Conservation (phyloP, 2,113 vertebrate species). For the Triplophysa tibetana region DNA sequence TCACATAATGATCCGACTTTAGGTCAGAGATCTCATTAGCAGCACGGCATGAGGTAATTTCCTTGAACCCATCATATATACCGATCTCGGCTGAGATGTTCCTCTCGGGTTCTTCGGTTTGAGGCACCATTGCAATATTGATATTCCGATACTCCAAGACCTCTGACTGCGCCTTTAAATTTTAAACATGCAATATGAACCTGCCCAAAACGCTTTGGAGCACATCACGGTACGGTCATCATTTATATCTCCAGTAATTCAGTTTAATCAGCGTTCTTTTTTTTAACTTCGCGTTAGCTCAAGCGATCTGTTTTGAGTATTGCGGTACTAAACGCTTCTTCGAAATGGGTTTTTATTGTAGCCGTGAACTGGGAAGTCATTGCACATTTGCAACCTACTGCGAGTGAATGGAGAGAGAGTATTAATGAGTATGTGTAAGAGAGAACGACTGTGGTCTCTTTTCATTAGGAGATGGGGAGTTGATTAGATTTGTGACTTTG, state of each 20-base stretch:
- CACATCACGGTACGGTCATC: background rate
- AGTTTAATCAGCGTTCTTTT: constrained; percentile 6
- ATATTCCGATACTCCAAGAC: background rate
- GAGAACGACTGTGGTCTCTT: constrained; percentile 49
- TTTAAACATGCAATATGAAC: constrained; percentile 19
- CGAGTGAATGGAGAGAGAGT: constrained; percentile 49
- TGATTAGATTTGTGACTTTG: constrained; percentile 78
- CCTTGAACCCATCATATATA: constrained; percentile 41
- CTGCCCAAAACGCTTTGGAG: background rate
- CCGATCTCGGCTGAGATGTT: constrained; percentile 20
- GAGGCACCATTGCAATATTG: background rate
- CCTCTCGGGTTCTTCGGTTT: background rate
- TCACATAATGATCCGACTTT: constrained; percentile 54
- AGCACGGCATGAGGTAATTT: constrained; percentile 31
- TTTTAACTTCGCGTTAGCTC: background rate
- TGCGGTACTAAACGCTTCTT: background rate
- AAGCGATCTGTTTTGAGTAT: background rate
- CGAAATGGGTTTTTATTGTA: constrained; percentile 23
- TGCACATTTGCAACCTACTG: constrained; percentile 44
- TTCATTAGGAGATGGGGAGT: constrained; percentile 64
- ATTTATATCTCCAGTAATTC: background rate
- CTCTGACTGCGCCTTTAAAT: constrained; percentile 7
- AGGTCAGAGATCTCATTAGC: constrained; percentile 46
- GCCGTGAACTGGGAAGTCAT: constrained; percentile 14
- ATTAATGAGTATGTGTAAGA: constrained; percentile 34